These are phyloP conservation scores for Gryllus bimaculatus DNA, from an alignment of 1,140 invertebrate species.

Conservation along the genomic window DNA sequence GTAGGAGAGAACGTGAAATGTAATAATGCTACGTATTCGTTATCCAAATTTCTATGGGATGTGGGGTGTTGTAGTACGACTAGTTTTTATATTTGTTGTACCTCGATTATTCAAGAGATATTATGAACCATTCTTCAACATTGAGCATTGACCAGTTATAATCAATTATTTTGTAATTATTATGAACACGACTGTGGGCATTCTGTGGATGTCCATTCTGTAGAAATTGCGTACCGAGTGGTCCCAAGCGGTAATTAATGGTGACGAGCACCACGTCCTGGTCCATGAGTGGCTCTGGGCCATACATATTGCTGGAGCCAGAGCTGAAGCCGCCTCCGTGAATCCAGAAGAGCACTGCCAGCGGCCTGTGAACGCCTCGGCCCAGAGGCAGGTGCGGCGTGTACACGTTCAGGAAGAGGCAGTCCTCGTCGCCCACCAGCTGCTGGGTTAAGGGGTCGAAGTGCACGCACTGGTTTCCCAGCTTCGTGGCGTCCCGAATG, in stretches of 20 bases:
- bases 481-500: slow-evolving; percentile 10
- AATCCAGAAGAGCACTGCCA: background rate
- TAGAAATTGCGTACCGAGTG: background rate
- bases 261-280: background rate
- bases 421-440: slow-evolving; percentile 9
- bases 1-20: too few species aligned
- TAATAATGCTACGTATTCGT: too few species aligned
- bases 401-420: slow-evolving; percentile 15
- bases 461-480: background rate
- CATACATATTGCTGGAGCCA: background rate
- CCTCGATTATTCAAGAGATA: too few species aligned
- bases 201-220: too few species aligned
- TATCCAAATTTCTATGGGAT: too few species aligned
- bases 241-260: background rate
- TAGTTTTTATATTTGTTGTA: too few species aligned
- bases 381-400: background rate
- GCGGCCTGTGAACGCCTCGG: background rate
- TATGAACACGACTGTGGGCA: too few species aligned
- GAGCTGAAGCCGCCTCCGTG: background rate
- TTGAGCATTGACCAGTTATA: too few species aligned
- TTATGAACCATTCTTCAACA: too few species aligned
- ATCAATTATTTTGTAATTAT: too few species aligned
- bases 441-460: background rate
- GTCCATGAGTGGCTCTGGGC: background rate
- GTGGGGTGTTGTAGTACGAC: too few species aligned